These are phyloP conservation scores for Phenganax marumi DNA, from an alignment of 92 coral and sea anemone genomes.

Conservation along the genomic window DNA sequence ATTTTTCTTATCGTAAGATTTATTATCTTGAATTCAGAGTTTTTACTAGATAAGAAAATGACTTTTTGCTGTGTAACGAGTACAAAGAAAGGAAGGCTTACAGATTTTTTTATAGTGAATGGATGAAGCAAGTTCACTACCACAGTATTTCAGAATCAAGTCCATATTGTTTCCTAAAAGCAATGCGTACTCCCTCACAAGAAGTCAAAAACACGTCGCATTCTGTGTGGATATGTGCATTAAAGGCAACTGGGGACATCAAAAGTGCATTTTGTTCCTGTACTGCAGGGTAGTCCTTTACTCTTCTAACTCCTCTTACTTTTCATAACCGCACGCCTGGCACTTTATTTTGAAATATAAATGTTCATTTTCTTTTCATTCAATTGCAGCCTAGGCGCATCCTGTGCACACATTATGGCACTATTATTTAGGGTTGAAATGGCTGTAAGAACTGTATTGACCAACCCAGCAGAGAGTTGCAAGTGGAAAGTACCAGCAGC, in stretches of 20 bases:
- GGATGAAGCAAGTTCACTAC: no score
- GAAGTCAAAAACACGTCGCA: no score
- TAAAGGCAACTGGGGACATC: slow-evolving; percentile 37
- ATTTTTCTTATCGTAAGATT: no score
- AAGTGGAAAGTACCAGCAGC: slow-evolving; percentile 24
- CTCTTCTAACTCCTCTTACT: slow-evolving; percentile 8
- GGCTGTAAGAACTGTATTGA: slow-evolving; percentile 33
- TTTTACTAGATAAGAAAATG: no score
- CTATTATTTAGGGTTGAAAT: slow-evolving; percentile 33
- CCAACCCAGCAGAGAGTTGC: slow-evolving; percentile 43
- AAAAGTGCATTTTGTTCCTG: background rate
- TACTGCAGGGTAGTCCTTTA: slow-evolving; percentile 1
- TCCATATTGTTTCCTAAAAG: no score
- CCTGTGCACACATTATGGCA: slow-evolving; percentile 46
- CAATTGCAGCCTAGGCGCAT: slow-evolving; percentile 43
- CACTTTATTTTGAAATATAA: background rate
- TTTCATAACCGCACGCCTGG: background rate
- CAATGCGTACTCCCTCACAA: no score
- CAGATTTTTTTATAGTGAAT: no score
- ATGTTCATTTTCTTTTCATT: slow-evolving; percentile 20
- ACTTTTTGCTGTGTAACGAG: no score
- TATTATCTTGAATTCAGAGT: no score
- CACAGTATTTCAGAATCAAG: no score
- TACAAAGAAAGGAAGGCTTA: no score
- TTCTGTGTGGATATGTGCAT: no score